phyloP scores from a whole-genome alignment of 1,140 invertebrate genomes.

The Pinna nobilis region DNA sequence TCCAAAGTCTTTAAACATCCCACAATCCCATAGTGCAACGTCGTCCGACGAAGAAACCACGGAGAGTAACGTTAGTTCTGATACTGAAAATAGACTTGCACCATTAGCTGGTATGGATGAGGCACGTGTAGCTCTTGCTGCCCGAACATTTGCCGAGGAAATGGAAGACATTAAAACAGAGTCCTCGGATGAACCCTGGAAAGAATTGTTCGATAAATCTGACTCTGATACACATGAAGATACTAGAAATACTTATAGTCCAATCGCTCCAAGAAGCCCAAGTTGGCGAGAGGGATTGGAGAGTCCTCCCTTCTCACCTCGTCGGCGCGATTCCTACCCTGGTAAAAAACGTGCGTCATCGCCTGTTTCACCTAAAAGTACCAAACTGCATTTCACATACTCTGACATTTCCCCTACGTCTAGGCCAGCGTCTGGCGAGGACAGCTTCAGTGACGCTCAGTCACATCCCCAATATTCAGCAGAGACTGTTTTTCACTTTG shows the following conservation, averaged over 20 bases:
- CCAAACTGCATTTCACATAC: conserved; percentile 62
- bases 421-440: conserved; percentile 57
- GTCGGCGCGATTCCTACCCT: conserved; percentile 65
- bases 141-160: conserved; percentile 57
- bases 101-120: conserved; percentile 47
- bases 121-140: conserved; percentile 47
- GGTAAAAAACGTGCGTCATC: conserved; percentile 64
- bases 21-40: conserved; percentile 64
- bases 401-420: conserved; percentile 64
- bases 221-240: conserved; percentile 31
- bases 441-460: conserved; percentile 56
- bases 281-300: conserved; percentile 70
- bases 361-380: conserved; percentile 60
- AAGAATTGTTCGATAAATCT: conserved; percentile 44
- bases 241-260: conserved; percentile 56
- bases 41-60: conserved; percentile 68
- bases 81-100: conserved; percentile 43
- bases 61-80: conserved; percentile 54
- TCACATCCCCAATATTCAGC: conserved; percentile 33
- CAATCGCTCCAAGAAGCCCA: conserved; percentile 64
- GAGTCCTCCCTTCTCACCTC: conserved; percentile 69
- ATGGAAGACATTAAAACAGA: conserved; percentile 48
- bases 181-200: conserved; percentile 42
- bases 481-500: conserved; percentile 37
- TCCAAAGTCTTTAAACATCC: conserved; percentile 64